A percentile compares a stretch with the other conserved stretches of the same genome.
Conservation (phyloP, 2,113 vertebrate genomes). For the Smithornis capensis region DNA sequence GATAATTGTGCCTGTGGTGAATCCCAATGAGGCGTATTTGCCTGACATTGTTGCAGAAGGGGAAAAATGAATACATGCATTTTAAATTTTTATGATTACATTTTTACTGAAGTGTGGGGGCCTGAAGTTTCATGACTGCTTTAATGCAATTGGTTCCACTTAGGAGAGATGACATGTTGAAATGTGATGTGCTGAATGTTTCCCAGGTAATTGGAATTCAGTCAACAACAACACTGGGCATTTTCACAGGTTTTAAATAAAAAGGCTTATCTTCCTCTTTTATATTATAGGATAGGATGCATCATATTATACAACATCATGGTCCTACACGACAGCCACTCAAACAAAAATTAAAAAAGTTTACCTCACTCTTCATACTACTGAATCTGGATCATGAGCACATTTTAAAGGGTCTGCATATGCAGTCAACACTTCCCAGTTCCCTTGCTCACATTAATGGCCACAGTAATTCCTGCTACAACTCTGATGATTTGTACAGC, state of each 20-base stretch:
- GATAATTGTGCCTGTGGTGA: conserved; percentile 65
- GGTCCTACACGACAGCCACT: conserved; percentile 12
- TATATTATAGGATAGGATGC: background rate
- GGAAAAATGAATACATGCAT: conserved; percentile 67
- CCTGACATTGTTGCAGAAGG: conserved; percentile 51
- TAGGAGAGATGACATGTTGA: conserved; percentile 60
- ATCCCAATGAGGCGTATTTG: conserved; percentile 39
- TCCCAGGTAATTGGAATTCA: conserved; percentile 68
- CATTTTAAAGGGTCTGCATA: background rate
- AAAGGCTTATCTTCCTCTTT: conserved; percentile 15
- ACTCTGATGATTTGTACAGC: background rate
- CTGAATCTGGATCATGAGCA: conserved; percentile 1
- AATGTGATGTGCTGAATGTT: conserved; percentile 56
- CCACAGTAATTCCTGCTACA: background rate
- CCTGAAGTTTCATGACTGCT: conserved; percentile 50
- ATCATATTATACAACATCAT: conserved; percentile 20
- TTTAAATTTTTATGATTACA: conserved; percentile 70
- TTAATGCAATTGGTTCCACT: conserved; percentile 72
- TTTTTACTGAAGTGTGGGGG: conserved; percentile 57
- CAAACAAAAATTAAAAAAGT: conserved; percentile 44
- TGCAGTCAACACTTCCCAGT: background rate
- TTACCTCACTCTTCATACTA: background rate
- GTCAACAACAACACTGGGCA: conserved; percentile 53
- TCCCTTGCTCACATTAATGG: background rate
- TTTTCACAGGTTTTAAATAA: conserved; percentile 50